These are phyloP conservation scores for Peromyscus aztecus DNA, from an alignment of 2,797 vertebrate species.

Conservation along the genomic window DNA sequence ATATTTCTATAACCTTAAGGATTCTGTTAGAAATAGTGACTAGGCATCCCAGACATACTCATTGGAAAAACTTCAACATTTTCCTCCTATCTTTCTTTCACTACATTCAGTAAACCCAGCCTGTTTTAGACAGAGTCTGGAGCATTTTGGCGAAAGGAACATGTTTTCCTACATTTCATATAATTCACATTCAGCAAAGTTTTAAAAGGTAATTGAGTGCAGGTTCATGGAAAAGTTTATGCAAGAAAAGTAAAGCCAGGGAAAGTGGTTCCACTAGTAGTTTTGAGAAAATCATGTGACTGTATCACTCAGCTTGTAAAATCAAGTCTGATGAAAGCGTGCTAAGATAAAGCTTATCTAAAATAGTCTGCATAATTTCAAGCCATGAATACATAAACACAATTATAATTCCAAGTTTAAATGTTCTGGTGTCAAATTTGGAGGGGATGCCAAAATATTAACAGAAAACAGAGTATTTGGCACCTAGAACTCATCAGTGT, in stretches of 20 bases:
- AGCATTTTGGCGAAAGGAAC: slow-evolving; percentile 67
- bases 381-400: slow-evolving; percentile 81
- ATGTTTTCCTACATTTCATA: slow-evolving; percentile 71
- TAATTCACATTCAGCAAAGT: slow-evolving; percentile 69
- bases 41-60: slow-evolving; percentile 43
- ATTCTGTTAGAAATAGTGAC: slow-evolving; percentile 49
- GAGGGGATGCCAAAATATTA: slow-evolving; percentile 82
- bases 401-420: slow-evolving; percentile 81
- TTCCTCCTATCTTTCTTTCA: background rate
- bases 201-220: slow-evolving; percentile 69
- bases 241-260: background rate
- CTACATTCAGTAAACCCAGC: slow-evolving; percentile 62
- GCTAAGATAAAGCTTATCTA: slow-evolving; percentile 74
- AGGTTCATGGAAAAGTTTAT: slow-evolving; percentile 68
- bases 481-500: slow-evolving; percentile 71
- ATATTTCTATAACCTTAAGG: slow-evolving; percentile 41
- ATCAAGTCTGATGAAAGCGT: slow-evolving; percentile 77
- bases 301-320: slow-evolving; percentile 59
- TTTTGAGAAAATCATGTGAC: slow-evolving; percentile 67
- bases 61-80: slow-evolving; percentile 60
- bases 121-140: slow-evolving; percentile 59
- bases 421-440: slow-evolving; percentile 78
- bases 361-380: slow-evolving; percentile 80
- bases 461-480: slow-evolving; percentile 79
- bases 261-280: slow-evolving; percentile 51